These are phyloP conservation scores for Vandiemenella viatica DNA, from an alignment of 2,888 invertebrate genomes.

Conservation along the genomic window DNA sequence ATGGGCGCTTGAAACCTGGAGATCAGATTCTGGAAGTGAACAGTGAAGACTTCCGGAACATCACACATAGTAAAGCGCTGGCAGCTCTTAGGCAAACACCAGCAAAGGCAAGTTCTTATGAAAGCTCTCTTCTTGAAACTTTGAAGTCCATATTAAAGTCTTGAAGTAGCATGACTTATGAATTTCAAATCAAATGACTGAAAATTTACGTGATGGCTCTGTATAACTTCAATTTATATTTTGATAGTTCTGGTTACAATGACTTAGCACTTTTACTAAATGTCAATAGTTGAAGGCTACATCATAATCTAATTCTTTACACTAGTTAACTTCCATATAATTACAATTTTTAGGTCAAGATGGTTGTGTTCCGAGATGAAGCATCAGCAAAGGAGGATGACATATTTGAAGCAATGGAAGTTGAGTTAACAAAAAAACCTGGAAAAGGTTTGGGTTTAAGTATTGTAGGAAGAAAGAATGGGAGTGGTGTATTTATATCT, in stretches of 20 bases:
- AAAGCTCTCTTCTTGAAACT: no score
- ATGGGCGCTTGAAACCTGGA: conserved; percentile 76
- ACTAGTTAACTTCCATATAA: no score
- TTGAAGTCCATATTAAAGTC: no score
- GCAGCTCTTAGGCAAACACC: conserved; percentile 71
- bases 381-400: conserved; percentile 43
- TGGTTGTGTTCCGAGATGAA: conserved; percentile 61
- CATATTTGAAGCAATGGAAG: conserved; percentile 53
- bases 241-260: no score
- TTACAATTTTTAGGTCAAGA: conserved; percentile 48
- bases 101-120: conserved; percentile 46
- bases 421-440: conserved; percentile 74
- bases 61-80: conserved; percentile 70
- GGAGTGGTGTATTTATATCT: conserved; percentile 75
- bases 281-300: no score
- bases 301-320: no score
- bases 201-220: no score
- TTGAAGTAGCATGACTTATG: no score
- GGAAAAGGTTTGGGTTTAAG: conserved; percentile 81
- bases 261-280: no score
- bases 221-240: no score
- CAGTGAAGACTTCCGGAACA: conserved; percentile 58
- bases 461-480: conserved; percentile 60
- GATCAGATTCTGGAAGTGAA: conserved; percentile 90
- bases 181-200: no score